Percentiles rank a stretch among this genome's conserved stretches.
phyloP scores from a whole-genome alignment of 2,888 invertebrate species.

The Erpobdella octoculata region DNA sequence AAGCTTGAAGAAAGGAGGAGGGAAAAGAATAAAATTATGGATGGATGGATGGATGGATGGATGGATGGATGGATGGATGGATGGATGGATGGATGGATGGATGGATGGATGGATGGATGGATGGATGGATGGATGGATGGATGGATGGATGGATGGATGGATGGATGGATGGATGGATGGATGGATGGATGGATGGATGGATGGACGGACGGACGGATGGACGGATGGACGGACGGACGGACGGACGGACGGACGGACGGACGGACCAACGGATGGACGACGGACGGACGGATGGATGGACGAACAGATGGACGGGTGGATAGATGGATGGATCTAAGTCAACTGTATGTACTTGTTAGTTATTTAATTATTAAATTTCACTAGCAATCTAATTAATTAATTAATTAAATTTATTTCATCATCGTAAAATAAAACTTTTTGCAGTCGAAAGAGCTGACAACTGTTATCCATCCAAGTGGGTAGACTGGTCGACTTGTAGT shows the following conservation, averaged over 20 bases:
- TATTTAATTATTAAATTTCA: not conserved
- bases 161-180: conserved; percentile 7
- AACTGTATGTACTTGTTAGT: not conserved
- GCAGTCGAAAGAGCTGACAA: too few relatives aligned
- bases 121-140: conserved; percentile 21
- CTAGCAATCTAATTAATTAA: not conserved
- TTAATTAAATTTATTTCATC: not conserved
- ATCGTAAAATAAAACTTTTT: too few relatives aligned
- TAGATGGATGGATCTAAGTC: not conserved
- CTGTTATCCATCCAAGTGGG: not conserved
- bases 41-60: conserved; percentile 21
- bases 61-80: conserved; percentile 20
- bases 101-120: conserved; percentile 21
- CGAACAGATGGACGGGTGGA: not conserved
- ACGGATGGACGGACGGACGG: not conserved
- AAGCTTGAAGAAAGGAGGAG: not conserved
- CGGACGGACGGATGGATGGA: not conserved
- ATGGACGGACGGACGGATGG: conserved; percentile 5
- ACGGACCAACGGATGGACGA: not conserved
- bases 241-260: not conserved
- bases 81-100: conserved; percentile 22
- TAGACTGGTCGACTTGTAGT: not conserved
- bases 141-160: conserved; percentile 21
- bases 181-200: conserved; percentile 9
- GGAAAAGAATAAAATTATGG: not conserved